Percentiles rank a stretch among this genome's conserved stretches.
Conservation (phyloP, 2,888 invertebrate genomes). For the Stegophylla sp. region DNA sequence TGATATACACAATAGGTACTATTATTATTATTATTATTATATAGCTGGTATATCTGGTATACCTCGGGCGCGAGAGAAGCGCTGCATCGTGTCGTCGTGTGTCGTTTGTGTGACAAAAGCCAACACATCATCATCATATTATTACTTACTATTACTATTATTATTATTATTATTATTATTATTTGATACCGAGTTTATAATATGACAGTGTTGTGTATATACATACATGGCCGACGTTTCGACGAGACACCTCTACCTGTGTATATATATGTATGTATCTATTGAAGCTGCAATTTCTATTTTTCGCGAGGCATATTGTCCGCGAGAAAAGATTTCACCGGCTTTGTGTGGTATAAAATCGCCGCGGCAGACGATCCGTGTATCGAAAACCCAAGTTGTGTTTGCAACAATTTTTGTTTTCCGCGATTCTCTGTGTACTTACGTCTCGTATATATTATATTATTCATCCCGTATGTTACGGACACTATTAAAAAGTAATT, state of each 20-base stretch:
- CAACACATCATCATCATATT: too few species aligned
- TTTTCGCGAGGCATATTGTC: neutral
- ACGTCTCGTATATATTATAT: neutral
- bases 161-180: too few species aligned
- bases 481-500: slow-evolving; percentile 37
- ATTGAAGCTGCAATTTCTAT: neutral
- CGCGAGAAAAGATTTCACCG: slow-evolving; percentile 10
- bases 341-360: neutral
- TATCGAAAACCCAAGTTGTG: neutral
- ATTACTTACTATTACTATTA: too few species aligned
- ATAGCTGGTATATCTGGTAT: too few species aligned
- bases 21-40: too few species aligned
- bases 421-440: neutral
- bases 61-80: too few species aligned
- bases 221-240: too few species aligned
- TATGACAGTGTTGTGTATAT: too few species aligned
- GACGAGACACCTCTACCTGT: too few species aligned
- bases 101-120: neutral
- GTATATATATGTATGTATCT: neutral
- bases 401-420: neutral
- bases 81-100: neutral
- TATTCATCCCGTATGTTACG: neutral
- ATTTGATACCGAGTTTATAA: too few species aligned
- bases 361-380: neutral
- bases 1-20: too few species aligned